phyloP scores from a whole-genome alignment of 1,140 invertebrate genomes.

The Zeugodacus cucurbitae region DNA sequence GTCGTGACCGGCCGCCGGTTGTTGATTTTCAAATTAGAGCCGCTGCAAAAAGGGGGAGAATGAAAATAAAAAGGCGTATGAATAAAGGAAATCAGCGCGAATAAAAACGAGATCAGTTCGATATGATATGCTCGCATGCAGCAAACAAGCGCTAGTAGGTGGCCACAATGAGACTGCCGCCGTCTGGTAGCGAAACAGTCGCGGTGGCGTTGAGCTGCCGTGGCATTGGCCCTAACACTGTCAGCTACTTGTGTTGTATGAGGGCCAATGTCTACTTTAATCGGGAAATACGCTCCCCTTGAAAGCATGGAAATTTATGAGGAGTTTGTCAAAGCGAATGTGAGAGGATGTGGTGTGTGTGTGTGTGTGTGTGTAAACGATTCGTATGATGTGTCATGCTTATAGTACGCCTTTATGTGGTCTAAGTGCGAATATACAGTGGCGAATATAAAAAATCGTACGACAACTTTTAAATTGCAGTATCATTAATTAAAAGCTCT shows the following conservation, averaged over 20 bases:
- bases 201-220: background rate
- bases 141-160: background rate
- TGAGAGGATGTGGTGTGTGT: background rate
- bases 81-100: constrained; percentile 11
- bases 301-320: background rate
- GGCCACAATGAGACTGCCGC: background rate
- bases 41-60: background rate
- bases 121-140: background rate
- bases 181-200: background rate
- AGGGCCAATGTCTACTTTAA: constrained; percentile 1
- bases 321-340: background rate
- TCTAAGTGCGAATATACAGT: background rate
- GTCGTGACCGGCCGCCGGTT: constrained; percentile 20
- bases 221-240: constrained; percentile 7
- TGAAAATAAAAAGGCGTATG: background rate
- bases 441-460: background rate
- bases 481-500: too few species aligned
- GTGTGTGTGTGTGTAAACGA: too few species aligned
- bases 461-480: background rate
- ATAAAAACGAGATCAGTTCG: constrained; percentile 34
- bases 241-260: background rate
- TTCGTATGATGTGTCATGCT: background rate
- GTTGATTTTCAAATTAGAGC: constrained; percentile 10
- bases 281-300: background rate
- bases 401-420: background rate